Base-by-base conservation (phyloP, 2,888 invertebrate species). In the Scaptomyza flava region DNA sequence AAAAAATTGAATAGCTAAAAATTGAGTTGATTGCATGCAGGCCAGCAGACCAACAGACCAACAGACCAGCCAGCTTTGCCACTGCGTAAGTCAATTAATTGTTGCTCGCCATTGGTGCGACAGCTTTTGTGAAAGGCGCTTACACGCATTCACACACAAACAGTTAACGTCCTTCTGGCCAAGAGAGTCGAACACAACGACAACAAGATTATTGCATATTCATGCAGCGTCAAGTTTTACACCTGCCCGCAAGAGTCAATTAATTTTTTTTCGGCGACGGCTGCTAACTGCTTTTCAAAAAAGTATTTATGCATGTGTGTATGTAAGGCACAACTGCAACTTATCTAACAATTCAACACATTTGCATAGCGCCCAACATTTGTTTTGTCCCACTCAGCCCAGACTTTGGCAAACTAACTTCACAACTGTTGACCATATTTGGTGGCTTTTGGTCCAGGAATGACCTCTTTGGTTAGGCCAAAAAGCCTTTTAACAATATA, bases 71-170 rank as follows among this genome's bases (percentile, higher is more conserved):
- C 38, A 38, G 38, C 38, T 6, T 45, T 48, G 70, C 71, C 62
- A 59, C 72, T 85, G 81, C 68, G 78, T 72, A 78, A 83, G 72
- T 72, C 82, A 87, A 82, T 82, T 81, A 82, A 86, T 86, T 82
- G 82, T 73, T 83, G 81, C 73, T 78, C 79, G 87, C 82, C 87
- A 78, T 78, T 86, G 79, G 72, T 68, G 69, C 79, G 82, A 82
- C 82, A 82, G 75, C 81, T 65, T 86, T 83, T 86, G 81, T 82
- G 82, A 82, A 86, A 86, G 81, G 87, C 63, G 78, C 58, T 59
- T 14, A 4, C 17, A 20, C 82, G 76, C 77, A 73, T 70, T 57
- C 41, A 33, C 47, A 48, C 45, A 17, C 36, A 75, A 42, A 53
- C 46, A 63, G 46, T 17, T 61, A 83, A 78, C 84, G 87, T 86